Evolutionary conservation across 2,888 invertebrate species (phyloP).

Genomic region (Cactoblastis cactorum): DNA sequence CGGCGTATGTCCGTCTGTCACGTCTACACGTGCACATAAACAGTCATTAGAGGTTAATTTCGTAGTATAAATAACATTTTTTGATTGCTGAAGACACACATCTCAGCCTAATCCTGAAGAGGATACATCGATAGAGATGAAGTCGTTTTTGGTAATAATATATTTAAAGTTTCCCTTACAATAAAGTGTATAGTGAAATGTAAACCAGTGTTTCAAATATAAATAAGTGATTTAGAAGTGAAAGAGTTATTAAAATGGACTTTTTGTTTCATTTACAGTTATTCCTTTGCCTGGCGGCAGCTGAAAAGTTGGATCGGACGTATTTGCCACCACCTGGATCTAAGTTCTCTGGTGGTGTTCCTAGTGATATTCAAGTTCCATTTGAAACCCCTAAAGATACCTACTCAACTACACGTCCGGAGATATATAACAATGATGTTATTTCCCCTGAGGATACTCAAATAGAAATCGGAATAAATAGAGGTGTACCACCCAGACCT

Average conservation of each 20-base stretch:
- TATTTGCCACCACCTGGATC: slow-evolving; percentile 62
- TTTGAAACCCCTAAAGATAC: slow-evolving; percentile 40
- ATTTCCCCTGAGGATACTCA: slow-evolving; percentile 19
- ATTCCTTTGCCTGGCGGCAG: slow-evolving; percentile 37
- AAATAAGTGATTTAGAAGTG: slow-evolving; percentile 13
- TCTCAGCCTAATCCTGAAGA: slow-evolving; percentile 41
- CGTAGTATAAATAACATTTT: slow-evolving; percentile 62
- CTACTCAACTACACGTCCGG: slow-evolving; percentile 21
- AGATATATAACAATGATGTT: slow-evolving; percentile 10
- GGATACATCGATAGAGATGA: slow-evolving; percentile 50
- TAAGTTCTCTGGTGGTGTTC: slow-evolving; percentile 47
- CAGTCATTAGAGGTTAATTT: slow-evolving; percentile 49
- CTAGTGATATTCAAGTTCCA: slow-evolving; percentile 43
- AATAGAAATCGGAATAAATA: slow-evolving; percentile 28
- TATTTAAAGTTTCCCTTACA: slow-evolving; percentile 21
- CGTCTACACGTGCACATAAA: slow-evolving; percentile 41
- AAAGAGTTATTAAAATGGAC: slow-evolving; percentile 11
- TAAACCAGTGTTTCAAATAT: slow-evolving; percentile 11
- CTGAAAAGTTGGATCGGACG: slow-evolving; percentile 52
- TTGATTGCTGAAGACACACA: slow-evolving; percentile 48
- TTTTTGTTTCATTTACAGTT: slow-evolving; percentile 42
- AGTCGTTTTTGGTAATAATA: slow-evolving; percentile 47
- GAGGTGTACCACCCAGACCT: slow-evolving; percentile 19
- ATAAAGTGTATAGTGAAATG: slow-evolving; percentile 26
- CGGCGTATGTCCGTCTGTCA: slow-evolving; percentile 55